phyloP scores from a whole-genome alignment of 2,113 vertebrate genomes.

The Leptodactylus fuscus region DNA sequence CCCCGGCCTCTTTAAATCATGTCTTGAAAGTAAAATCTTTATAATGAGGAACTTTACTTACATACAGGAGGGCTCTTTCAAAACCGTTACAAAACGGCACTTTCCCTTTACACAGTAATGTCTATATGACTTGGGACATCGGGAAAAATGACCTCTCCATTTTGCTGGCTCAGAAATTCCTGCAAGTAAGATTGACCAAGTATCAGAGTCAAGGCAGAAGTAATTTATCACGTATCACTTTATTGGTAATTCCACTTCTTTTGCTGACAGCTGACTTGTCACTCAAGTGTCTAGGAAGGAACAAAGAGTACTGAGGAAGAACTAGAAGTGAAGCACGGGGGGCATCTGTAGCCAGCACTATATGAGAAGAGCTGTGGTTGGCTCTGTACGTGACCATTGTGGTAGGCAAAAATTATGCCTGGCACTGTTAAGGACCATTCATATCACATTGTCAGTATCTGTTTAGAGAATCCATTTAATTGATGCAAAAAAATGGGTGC shows the following conservation, averaged over 20 bases:
- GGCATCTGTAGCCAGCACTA: not conserved
- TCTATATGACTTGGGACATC: slow-evolving; percentile 72
- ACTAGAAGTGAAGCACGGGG: not conserved
- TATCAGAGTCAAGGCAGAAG: not conserved
- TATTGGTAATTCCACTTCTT: not conserved
- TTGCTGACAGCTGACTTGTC: not conserved
- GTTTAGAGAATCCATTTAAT: too few species aligned
- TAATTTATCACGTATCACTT: not conserved
- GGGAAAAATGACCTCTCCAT: slow-evolving; percentile 74
- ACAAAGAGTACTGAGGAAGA: not conserved
- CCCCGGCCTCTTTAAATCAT: too few species aligned
- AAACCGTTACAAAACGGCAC: slow-evolving; percentile 75
- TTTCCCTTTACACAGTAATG: slow-evolving; percentile 78
- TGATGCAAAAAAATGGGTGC: too few species aligned
- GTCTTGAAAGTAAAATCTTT: too few species aligned
- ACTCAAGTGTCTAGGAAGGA: not conserved
- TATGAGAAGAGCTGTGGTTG: too few species aligned
- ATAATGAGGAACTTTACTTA: slow-evolving; percentile 59
- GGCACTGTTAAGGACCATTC: too few species aligned
- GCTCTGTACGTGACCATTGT: too few species aligned
- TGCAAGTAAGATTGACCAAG: not conserved
- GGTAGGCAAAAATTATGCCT: too few species aligned
- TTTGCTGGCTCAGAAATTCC: slow-evolving; percentile 51
- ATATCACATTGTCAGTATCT: too few species aligned
- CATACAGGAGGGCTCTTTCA: slow-evolving; percentile 74